phyloP scores from a whole-genome alignment of 2,113 vertebrate genomes.

The Aix galericulata region DNA sequence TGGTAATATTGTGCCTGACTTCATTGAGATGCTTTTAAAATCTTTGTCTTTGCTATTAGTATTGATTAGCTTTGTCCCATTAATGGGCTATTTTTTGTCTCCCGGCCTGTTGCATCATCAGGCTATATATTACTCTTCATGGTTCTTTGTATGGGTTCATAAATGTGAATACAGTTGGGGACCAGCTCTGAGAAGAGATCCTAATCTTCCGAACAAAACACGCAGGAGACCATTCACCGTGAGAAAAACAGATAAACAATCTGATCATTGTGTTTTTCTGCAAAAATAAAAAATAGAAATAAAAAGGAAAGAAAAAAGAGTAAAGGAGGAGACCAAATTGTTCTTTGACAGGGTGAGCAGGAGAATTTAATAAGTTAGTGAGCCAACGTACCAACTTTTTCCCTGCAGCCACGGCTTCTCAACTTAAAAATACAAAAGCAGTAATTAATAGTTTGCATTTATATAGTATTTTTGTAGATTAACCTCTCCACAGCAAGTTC shows the following conservation, averaged over 20 bases:
- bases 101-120: not conserved
- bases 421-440: not conserved
- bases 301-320: not conserved
- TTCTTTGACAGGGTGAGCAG: not conserved
- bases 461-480: not conserved
- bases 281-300: not conserved
- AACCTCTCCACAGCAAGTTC: not conserved
- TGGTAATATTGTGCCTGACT: conserved; percentile 41
- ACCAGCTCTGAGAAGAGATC: not conserved
- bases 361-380: not conserved
- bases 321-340: not conserved
- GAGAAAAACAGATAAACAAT: not conserved
- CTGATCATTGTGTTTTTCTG: not conserved
- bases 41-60: conserved; percentile 53
- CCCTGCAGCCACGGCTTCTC: not conserved
- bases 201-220: not conserved
- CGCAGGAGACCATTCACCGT: not conserved
- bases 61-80: conserved; percentile 75
- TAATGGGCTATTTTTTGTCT: conserved; percentile 69
- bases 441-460: conserved; percentile 17
- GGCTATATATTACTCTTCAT: conserved; percentile 17
- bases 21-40: conserved; percentile 77
- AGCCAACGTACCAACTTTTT: not conserved
- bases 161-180: conserved; percentile 20
- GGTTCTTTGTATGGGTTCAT: conserved; percentile 8